phyloP scores from a whole-genome alignment of 1,140 invertebrate species.

The Cydia strobilella region DNA sequence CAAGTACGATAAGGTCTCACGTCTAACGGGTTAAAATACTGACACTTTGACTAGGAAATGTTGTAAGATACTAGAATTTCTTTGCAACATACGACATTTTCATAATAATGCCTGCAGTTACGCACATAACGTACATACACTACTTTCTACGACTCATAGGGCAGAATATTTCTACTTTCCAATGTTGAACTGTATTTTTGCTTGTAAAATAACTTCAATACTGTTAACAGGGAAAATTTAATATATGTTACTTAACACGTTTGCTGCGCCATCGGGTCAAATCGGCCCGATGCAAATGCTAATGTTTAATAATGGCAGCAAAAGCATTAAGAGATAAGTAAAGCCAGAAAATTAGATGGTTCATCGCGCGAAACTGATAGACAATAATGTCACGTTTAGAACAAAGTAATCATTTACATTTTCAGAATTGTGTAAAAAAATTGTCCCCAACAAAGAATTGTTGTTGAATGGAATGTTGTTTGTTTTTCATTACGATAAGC shows the following conservation, averaged over 20 bases:
- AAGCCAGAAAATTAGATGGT: no score
- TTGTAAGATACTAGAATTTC: background rate
- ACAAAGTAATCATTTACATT: no score
- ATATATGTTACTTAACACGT: background rate
- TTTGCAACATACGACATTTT: background rate
- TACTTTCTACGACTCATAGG: constrained; percentile 24
- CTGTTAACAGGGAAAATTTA: background rate
- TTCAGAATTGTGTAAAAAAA: no score
- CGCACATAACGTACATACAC: constrained; percentile 10
- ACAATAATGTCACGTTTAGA: no score
- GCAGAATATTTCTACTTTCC: constrained; percentile 19
- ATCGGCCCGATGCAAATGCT: no score
- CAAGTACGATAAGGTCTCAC: constrained; percentile 20
- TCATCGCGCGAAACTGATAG: no score
- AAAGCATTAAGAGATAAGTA: no score
- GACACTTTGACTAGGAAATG: background rate
- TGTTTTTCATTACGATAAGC: no score
- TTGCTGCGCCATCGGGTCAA: background rate
- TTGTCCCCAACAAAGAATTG: no score
- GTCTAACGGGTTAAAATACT: constrained; percentile 8
- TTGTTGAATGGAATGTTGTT: no score
- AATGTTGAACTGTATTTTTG: constrained; percentile 12
- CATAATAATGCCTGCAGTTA: background rate
- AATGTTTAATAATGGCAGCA: no score
- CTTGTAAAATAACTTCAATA: constrained; percentile 7